Conservation (phyloP, 2,888 invertebrate species). For the Stenoptilia bipunctidactyla region DNA sequence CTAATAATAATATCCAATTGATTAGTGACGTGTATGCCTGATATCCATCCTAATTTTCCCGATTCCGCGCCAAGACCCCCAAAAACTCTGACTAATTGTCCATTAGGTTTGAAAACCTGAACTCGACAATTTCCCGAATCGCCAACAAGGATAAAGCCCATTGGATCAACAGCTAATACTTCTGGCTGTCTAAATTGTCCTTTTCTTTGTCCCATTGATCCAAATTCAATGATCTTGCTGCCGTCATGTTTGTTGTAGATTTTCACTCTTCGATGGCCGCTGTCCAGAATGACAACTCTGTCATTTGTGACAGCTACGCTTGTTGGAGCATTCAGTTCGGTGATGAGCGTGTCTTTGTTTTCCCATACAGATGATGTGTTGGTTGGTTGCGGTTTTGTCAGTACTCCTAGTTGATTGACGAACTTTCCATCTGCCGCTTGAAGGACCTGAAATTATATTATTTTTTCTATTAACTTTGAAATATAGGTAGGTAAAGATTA, state of each 20-base stretch:
- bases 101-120: conserved; percentile 80
- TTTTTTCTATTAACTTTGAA: too few relatives aligned
- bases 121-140: conserved; percentile 83
- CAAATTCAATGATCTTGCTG: conserved; percentile 73
- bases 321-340: conserved; percentile 78
- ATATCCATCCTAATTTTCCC: conserved; percentile 77
- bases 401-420: conserved; percentile 72
- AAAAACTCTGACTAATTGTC: conserved; percentile 76
- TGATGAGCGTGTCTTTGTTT: conserved; percentile 40
- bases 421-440: conserved; percentile 71
- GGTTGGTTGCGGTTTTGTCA: conserved; percentile 33
- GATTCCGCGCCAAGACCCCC: conserved; percentile 63
- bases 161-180: conserved; percentile 77
- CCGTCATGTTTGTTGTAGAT: conserved; percentile 65
- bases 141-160: conserved; percentile 82
- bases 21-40: conserved; percentile 74
- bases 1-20: conserved; percentile 74
- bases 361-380: conserved; percentile 42
- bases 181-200: conserved; percentile 83
- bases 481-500: too few relatives aligned
- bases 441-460: conserved; percentile 52
- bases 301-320: conserved; percentile 74
- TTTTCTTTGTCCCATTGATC: conserved; percentile 74
- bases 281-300: conserved; percentile 74
- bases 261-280: conserved; percentile 79